Conservation (phyloP, 1,140 invertebrate genomes). For the Protaetia brevitarsis region DNA sequence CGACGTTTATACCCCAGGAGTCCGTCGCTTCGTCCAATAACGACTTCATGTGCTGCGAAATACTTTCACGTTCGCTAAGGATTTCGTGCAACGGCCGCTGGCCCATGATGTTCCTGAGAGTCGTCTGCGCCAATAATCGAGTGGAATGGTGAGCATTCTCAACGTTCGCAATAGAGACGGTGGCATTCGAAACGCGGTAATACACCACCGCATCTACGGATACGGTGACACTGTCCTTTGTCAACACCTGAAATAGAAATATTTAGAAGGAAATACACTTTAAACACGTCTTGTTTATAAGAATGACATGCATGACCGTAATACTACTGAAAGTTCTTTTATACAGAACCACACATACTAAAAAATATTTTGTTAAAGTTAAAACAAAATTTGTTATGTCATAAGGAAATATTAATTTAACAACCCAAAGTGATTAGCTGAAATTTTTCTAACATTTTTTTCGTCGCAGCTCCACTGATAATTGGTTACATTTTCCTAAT, state of each 20-base stretch:
- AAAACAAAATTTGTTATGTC: no score
- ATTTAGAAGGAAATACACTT: background rate
- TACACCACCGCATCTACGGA: conserved; percentile 94
- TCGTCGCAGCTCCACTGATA: no score
- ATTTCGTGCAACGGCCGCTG: conserved; percentile 94
- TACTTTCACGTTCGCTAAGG: conserved; percentile 88
- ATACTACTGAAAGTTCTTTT: background rate
- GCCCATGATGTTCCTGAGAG: conserved; percentile 92
- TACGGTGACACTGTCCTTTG: conserved; percentile 92
- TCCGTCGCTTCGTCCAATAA: conserved; percentile 90
- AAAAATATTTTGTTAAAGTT: no score
- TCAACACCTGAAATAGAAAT: conserved; percentile 70
- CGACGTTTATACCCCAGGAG: conserved; percentile 95
- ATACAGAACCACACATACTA: background rate
- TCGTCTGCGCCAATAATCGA: conserved; percentile 83
- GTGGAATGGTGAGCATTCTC: conserved; percentile 95
- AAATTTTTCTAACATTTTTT: no score
- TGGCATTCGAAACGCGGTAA: conserved; percentile 92
- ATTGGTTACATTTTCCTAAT: no score
- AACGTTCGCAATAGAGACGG: conserved; percentile 94
- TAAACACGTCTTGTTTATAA: background rate
- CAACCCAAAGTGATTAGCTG: no score
- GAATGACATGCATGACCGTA: background rate
- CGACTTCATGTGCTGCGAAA: conserved; percentile 83
- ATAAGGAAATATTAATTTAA: no score